Evolutionary conservation across 2,113 vertebrate genomes (phyloP), one percentile per base, ranked within the genome.

Genomic region (Dendrocopos noguchii): DNA sequence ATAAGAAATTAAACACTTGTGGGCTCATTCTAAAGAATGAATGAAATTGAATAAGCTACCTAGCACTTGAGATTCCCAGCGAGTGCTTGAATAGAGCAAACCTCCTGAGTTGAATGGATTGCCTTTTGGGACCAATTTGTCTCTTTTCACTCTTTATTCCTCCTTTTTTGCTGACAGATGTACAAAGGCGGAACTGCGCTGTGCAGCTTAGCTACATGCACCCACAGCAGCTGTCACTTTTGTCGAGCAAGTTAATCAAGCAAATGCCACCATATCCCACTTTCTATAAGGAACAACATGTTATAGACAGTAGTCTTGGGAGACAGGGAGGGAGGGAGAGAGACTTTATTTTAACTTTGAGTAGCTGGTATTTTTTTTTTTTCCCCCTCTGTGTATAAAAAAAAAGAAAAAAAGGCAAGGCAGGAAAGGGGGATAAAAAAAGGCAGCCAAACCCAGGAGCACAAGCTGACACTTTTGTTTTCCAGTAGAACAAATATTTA

Each of bases 71-170:
- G 99, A 98, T 98, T 97, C 99, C 98, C 98, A 98, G 98, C 96
- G 97, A 98, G 99, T 98, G 98, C 98, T 98, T 99, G 99, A 99
- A 99, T 99, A 98, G 98, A 98, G 98, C 98, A 98, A 99, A 98
- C 98, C 98, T 98, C 97, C 96, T 98, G 98, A 99, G 99, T 99
- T 99, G 99, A 99, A 99, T 99, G 98, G 99, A 98, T 98, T 99
- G 99, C 99, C 99, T 99, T 99, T 99, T 99, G 99, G 99, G 99
- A 99, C 99, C 99, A 99, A 99, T 99, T 99, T 99, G 99, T 99
- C 98, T 99, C 99, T 98, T 99, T 99, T 99, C 98, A 99, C 98
- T 99, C 98, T 97, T 98, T 99, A 98, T 98, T 99, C 98, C 98
- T 98, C 98, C 98, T 98, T 98, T 98, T 98, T 98, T 98, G 98